Evolutionary conservation across 2,888 invertebrate species (phyloP).

Genomic region (Sphaeridia pumilis): DNA sequence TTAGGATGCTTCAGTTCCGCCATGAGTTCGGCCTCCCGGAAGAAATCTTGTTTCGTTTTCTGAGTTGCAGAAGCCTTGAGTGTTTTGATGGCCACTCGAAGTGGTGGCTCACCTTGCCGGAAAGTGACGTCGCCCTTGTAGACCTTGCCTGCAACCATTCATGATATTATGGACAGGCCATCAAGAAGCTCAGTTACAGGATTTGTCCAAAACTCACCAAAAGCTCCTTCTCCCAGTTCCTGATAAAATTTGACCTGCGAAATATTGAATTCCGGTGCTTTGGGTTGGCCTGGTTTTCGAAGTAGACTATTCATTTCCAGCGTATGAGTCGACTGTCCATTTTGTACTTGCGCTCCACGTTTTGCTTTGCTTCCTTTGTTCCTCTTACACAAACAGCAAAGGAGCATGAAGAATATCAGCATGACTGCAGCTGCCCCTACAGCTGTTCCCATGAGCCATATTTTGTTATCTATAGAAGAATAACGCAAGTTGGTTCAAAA

Average conservation of each 20-base stretch:
- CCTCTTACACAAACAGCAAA: conserved; percentile 54
- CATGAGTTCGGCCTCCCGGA: conserved; percentile 86
- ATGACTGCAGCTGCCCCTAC: conserved; percentile 46
- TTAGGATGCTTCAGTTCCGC: conserved; percentile 89
- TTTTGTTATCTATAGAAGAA: conserved; percentile 53
- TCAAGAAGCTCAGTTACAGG: neutral
- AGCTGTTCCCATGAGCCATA: conserved; percentile 49
- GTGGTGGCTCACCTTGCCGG: conserved; percentile 49
- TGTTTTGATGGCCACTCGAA: conserved; percentile 85
- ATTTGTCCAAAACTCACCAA: conserved; percentile 49
- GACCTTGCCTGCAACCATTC: conserved; percentile 55
- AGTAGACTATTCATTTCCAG: conserved; percentile 75
- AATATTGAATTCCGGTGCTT: conserved; percentile 74
- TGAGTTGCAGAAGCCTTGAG: conserved; percentile 83
- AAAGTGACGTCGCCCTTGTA: conserved; percentile 76
- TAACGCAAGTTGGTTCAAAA: too few relatives aligned
- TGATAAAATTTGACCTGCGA: conserved; percentile 76
- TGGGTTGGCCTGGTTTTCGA: conserved; percentile 44
- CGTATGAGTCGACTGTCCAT: conserved; percentile 38
- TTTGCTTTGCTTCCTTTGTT: conserved; percentile 38
- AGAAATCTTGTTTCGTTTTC: conserved; percentile 73
- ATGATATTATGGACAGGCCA: neutral
- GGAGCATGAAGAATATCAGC: conserved; percentile 46
- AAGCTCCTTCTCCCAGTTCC: conserved; percentile 90
- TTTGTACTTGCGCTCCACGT: conserved; percentile 20